These are phyloP conservation scores for Vandiemenella viatica DNA, from an alignment of 2,888 invertebrate genomes.

Conservation along the genomic window DNA sequence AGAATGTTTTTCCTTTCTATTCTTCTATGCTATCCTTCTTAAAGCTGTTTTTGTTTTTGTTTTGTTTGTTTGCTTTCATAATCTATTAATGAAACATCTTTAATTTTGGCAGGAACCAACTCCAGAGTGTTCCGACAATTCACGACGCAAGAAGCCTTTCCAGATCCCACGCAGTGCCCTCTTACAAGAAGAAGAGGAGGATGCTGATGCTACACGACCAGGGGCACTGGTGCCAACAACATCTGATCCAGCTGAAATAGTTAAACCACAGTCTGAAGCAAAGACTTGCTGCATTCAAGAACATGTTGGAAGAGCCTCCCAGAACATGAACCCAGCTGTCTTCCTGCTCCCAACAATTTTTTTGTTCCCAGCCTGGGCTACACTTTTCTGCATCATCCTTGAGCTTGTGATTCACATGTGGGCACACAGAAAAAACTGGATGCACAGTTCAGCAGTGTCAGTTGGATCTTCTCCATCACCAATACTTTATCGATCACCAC, in stretches of 20 bases:
- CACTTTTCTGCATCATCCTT: conserved; percentile 34
- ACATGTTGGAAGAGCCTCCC: conserved; percentile 14
- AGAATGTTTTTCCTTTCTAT: no score
- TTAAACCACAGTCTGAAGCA: background rate
- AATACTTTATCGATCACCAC: conserved; percentile 43
- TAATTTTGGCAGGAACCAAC: no score
- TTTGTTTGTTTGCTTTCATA: no score
- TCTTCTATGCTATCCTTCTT: no score
- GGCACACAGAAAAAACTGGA: conserved; percentile 41
- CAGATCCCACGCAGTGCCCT: conserved; percentile 6
- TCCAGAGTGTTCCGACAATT: no score
- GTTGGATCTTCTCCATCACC: background rate
- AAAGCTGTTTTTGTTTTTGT: no score
- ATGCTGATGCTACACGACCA: background rate
- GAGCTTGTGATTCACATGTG: conserved; percentile 50
- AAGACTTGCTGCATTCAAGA: conserved; percentile 4
- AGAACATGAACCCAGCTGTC: conserved; percentile 29
- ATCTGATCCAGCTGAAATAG: no score
- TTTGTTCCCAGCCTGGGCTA: conserved; percentile 38
- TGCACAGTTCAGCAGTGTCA: background rate
- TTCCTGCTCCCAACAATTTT: conserved; percentile 41
- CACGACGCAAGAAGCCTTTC: conserved; percentile 15
- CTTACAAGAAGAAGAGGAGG: conserved; percentile 5
- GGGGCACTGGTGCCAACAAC: no score
- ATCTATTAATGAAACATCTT: no score